Conservation (phyloP, 2,888 invertebrate genomes). For the Cephalotes varians region DNA sequence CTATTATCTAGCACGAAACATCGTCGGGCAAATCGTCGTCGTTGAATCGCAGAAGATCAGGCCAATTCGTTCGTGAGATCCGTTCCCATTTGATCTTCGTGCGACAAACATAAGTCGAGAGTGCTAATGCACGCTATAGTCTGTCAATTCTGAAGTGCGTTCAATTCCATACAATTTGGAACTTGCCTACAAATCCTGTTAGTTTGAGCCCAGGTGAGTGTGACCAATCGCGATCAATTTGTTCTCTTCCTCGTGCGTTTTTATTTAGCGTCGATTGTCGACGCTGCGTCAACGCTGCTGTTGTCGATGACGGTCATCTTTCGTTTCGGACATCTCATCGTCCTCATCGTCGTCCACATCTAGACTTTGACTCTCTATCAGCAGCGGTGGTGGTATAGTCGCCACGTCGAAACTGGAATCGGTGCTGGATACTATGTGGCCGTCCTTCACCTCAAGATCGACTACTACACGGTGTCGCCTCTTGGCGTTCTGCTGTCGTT, state of each 20-base stretch:
- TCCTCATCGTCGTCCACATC: slow-evolving; percentile 88
- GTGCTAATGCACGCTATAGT: neutral
- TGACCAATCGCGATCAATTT: neutral
- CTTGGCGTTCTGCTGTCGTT: slow-evolving; percentile 82
- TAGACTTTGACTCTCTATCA: slow-evolving; percentile 87
- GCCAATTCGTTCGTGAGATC: neutral
- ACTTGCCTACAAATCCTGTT: neutral
- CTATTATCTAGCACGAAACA: neutral
- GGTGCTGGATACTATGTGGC: slow-evolving; percentile 87
- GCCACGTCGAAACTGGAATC: slow-evolving; percentile 92
- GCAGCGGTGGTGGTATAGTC: slow-evolving; percentile 92
- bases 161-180: slow-evolving; percentile 59
- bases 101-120: slow-evolving; percentile 9
- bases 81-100: neutral
- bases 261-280: neutral
- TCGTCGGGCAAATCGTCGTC: neutral
- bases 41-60: slow-evolving; percentile 16
- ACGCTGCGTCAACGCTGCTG: slow-evolving; percentile 63
- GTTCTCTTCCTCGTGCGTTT: neutral
- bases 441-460: slow-evolving; percentile 85
- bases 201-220: neutral
- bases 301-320: slow-evolving; percentile 51
- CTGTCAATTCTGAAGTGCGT: slow-evolving; percentile 63
- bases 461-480: slow-evolving; percentile 84
- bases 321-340: slow-evolving; percentile 75